A percentile compares a stretch with the other conserved stretches of the same genome.
These are phyloP conservation scores for Martes martes DNA, from an alignment of 2,113 vertebrate genomes.

Conservation along the genomic window DNA sequence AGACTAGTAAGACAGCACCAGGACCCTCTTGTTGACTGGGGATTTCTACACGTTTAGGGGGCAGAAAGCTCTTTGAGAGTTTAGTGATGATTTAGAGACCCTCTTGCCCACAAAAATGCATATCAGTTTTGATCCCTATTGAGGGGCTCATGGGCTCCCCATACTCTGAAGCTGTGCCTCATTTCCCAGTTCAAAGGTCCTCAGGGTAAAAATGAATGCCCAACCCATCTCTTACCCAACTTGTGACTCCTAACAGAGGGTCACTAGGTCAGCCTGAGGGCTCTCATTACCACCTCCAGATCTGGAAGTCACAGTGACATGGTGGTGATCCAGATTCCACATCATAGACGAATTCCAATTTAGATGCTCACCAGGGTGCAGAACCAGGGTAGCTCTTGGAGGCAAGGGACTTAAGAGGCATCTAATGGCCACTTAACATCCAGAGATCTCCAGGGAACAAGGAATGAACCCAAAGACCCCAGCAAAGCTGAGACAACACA, in stretches of 20 bases:
- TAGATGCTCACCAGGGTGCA: fast-evolving
- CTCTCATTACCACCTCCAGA: neutral
- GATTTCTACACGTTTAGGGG: neutral
- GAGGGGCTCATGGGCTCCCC: neutral
- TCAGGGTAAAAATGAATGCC: neutral
- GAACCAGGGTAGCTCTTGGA: neutral
- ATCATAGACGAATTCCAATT: neutral
- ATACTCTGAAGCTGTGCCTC: neutral
- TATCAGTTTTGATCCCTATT: neutral
- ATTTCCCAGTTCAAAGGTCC: neutral
- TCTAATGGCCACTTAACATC: neutral
- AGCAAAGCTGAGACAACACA: neutral
- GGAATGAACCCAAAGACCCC: neutral
- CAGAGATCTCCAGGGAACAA: neutral
- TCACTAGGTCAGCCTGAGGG: neutral
- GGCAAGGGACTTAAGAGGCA: neutral
- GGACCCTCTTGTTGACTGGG: neutral
- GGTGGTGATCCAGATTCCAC: neutral
- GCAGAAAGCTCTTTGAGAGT: neutral
- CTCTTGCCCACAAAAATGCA: neutral
- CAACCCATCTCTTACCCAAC: neutral
- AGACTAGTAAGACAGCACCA: neutral
- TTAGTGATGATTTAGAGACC: neutral
- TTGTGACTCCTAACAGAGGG: neutral
- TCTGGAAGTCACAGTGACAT: neutral